Evolutionary conservation across 2,113 vertebrate genomes (phyloP).

Genomic region (Tetraodon nigroviridis): DNA sequence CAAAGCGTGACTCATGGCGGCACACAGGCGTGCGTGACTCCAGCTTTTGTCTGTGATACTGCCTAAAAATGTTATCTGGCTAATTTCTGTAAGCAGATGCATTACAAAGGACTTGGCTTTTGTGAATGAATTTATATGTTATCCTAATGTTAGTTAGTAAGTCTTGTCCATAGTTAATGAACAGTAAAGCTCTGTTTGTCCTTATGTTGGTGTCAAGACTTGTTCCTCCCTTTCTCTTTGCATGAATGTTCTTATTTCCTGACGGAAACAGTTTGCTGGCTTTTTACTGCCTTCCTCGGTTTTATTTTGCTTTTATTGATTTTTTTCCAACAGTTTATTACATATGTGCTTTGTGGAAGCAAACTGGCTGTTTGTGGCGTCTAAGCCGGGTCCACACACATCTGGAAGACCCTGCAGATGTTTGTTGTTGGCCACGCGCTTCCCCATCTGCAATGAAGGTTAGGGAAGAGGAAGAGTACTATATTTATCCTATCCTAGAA

Average conservation of each 20-base stretch:
- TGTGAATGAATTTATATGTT: background rate
- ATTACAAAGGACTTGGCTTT: background rate
- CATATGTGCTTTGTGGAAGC: too few species aligned
- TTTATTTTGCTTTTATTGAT: too few species aligned
- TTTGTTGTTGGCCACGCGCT: conserved; percentile 4
- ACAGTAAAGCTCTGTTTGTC: too few species aligned
- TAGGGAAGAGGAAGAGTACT: conserved; percentile 10
- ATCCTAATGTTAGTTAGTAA: background rate
- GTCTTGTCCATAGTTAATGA: too few species aligned
- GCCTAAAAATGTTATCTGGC: conserved; percentile 44
- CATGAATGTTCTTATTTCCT: background rate
- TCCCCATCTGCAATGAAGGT: conserved; percentile 6
- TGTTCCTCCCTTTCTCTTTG: background rate
- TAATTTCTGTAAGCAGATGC: conserved; percentile 20
- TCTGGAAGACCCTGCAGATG: conserved; percentile 13
- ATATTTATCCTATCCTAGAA: too few species aligned
- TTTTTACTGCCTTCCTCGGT: too few species aligned
- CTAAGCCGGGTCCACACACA: background rate
- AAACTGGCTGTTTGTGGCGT: conserved; percentile 2
- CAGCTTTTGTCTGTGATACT: conserved; percentile 33
- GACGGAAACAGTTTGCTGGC: too few species aligned
- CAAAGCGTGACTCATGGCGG: conserved; percentile 35
- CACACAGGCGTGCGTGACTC: conserved; percentile 38
- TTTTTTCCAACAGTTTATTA: too few species aligned
- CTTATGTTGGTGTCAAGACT: too few species aligned